Conservation (phyloP, 92 coral and sea anemone genomes). For the Zoanthus sansibaricus region DNA sequence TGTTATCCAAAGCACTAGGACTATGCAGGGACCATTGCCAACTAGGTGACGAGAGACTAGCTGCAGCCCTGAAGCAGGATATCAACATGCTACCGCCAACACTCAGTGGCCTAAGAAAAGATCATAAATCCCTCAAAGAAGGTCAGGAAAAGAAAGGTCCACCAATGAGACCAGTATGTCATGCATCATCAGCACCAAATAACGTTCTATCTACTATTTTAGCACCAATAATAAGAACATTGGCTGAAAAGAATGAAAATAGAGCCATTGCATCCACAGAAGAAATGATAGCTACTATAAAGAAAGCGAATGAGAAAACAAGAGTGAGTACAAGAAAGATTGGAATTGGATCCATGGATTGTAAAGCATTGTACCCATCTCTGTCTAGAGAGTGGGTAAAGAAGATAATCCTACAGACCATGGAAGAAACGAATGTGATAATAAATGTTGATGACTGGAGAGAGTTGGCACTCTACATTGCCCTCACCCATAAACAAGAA, state of each 20-base stretch:
- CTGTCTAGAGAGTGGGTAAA: too few relatives aligned
- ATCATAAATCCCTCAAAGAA: constrained; percentile 27
- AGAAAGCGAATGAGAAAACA: constrained; percentile 25
- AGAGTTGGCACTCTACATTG: not conserved
- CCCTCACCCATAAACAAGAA: constrained; percentile 42
- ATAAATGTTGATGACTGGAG: constrained; percentile 28
- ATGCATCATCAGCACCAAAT: constrained; percentile 32
- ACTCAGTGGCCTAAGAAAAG: constrained; percentile 32
- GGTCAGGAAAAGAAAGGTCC: constrained; percentile 33
- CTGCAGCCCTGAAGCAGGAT: constrained; percentile 4
- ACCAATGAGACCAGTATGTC: constrained; percentile 39
- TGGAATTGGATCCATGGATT: constrained; percentile 41
- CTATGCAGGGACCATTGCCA: constrained; percentile 27
- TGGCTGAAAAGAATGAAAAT: constrained; percentile 15
- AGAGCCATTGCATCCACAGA: constrained; percentile 36
- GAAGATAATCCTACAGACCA: constrained; percentile 29
- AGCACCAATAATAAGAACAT: constrained; percentile 5
- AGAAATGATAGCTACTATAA: constrained; percentile 34
- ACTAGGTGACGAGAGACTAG: constrained; percentile 9
- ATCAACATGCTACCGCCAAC: constrained; percentile 36
- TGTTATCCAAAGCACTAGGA: constrained; percentile 17
- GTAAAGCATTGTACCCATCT: not conserved
- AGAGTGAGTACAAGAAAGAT: constrained; percentile 24
- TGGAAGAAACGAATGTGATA: constrained; percentile 35
- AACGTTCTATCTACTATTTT: constrained; percentile 17